These are phyloP conservation scores for Tetranychus truncatus DNA, from an alignment of 2,888 invertebrate species.

Conservation along the genomic window DNA sequence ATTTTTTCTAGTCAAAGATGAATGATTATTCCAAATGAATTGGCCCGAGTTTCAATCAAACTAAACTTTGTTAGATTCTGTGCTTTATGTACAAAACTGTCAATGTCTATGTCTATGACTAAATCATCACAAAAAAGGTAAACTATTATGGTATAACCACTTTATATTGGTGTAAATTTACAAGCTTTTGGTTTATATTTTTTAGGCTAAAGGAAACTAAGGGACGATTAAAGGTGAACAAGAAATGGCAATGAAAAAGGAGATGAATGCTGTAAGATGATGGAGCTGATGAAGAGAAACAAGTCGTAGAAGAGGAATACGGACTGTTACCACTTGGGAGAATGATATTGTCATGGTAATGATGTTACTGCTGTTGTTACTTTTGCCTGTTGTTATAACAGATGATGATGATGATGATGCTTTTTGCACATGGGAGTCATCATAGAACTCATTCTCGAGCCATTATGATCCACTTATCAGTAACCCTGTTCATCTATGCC, in stretches of 20 bases:
- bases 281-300: neutral
- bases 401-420: neutral
- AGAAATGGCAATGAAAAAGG: neutral
- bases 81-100: too few species aligned
- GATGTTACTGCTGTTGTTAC: neutral
- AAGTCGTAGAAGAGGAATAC: neutral
- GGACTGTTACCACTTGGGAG: neutral
- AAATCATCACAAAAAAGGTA: too few species aligned
- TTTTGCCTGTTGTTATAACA: neutral
- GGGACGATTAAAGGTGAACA: too few species aligned
- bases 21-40: too few species aligned
- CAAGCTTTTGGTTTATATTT: too few species aligned
- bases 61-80: too few species aligned
- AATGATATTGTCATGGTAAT: neutral
- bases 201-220: too few species aligned
- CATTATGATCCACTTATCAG: constrained; percentile 1
- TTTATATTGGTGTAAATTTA: too few species aligned
- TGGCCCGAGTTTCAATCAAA: too few species aligned
- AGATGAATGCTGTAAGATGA: neutral
- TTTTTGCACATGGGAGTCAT: neutral
- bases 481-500: neutral
- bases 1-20: too few species aligned
- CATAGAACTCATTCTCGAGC: neutral
- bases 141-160: too few species aligned
- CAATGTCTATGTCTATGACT: too few species aligned